Conservation (phyloP, 2,888 invertebrate genomes). For the Spilarctia lutea region DNA sequence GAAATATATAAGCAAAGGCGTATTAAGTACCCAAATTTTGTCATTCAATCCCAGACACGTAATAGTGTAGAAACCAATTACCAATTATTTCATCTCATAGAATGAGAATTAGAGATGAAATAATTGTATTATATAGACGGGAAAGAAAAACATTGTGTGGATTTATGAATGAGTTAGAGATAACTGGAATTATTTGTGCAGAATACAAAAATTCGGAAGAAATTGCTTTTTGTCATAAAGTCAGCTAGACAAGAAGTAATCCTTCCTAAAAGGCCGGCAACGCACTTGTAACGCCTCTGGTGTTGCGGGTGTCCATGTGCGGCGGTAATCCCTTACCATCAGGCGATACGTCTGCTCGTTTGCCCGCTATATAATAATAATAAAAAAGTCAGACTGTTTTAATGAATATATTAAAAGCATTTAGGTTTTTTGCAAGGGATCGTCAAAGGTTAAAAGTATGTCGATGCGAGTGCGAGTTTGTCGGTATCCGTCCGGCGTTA, state of each 20-base stretch:
- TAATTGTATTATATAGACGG: no score
- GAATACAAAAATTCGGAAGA: background rate
- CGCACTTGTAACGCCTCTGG: no score
- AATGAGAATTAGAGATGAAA: no score
- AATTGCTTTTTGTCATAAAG: background rate
- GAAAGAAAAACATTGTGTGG: background rate
- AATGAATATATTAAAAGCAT: background rate
- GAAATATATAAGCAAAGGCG: background rate
- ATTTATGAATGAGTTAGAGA: no score
- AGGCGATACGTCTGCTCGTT: no score
- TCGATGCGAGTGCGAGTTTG: slow-evolving; percentile 43
- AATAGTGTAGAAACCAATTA: background rate
- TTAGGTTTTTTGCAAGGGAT: slow-evolving; percentile 13
- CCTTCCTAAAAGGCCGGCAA: no score
- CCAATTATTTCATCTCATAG: no score
- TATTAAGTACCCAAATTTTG: background rate
- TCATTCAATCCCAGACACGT: background rate
- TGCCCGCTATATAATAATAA: no score
- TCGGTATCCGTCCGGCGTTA: slow-evolving; percentile 23
- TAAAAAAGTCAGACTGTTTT: background rate
- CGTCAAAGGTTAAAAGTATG: slow-evolving; percentile 50
- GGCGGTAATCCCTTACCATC: no score
- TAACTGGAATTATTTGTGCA: background rate
- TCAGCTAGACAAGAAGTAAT: no score
- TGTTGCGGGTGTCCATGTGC: no score